Base-by-base conservation (phyloP, 2,888 invertebrate genomes). In the Brachyptera putata region DNA sequence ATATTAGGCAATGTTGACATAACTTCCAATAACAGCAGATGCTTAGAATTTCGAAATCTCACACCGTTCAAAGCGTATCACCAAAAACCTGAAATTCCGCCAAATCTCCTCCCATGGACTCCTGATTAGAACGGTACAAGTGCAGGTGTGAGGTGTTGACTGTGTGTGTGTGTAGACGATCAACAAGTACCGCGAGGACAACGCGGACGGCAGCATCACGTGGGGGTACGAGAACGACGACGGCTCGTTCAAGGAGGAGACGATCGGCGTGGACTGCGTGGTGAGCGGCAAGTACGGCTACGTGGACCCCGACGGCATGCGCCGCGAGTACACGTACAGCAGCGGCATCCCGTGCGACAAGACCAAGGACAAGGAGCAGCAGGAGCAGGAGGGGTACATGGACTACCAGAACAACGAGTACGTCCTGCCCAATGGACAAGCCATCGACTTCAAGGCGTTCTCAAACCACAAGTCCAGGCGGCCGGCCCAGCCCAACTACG, bases 221-320 rank as follows among this genome's bases (percentile, higher is more conserved):
- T 91, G 91, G 91, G 91, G 91, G 53, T 91, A 87, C 70, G 91
- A 91, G 74, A 91, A 91, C 71, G 91, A 91, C 68, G 91, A 91
- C 69, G 91, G 91, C 21, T 86, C 89, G 1, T 91, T 87, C 74
- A 91, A 91, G 71, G 91, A 91, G 72, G 91, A 91, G 76, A 81
- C 84, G 7, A 87, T 91, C 67, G 91, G 91, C 46, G 77, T 82
- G 11, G 89, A 91, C 73, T 88, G 88, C 69, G 74, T 87, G 62
- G 87, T 87, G 11, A 81, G 85, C 64, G 90, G 90, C 49, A 89
- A 85, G 70, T 91, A 91, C 70, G 91, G 91, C 30, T 91, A 91
- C 72, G 79, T 90, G 7, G 90, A 91, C 73, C 90, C 90, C 0
- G 91, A 91, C 70, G 91, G 90, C 66, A 76, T 87, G 41, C 84